A percentile compares a stretch with the other conserved stretches of the same genome.
Evolutionary conservation across 2,888 invertebrate genomes (phyloP).

Genomic region (Hyposoter didymator): DNA sequence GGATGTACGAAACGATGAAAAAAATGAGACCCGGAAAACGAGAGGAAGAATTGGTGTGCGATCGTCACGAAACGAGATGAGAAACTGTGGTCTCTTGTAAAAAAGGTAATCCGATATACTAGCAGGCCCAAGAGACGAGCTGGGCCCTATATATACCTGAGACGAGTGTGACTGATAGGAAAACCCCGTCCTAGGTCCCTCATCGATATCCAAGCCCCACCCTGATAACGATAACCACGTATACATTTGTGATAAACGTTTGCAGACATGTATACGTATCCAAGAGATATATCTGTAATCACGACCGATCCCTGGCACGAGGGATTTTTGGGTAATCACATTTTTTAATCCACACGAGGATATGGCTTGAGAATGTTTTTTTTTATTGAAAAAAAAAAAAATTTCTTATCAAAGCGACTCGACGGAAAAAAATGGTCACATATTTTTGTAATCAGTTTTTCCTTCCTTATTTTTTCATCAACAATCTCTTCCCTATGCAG

Average conservation of each 20-base stretch:
- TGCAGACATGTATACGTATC: neutral
- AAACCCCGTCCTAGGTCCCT: constrained; percentile 80
- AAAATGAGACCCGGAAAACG: constrained; percentile 30
- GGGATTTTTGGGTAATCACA: constrained; percentile 42
- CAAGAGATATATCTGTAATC: constrained; percentile 17
- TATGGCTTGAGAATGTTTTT: neutral
- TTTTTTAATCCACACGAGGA: constrained; percentile 17
- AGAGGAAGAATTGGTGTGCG: constrained; percentile 43
- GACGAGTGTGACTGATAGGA: constrained; percentile 80
- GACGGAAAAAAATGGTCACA: neutral
- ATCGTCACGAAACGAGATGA: constrained; percentile 25
- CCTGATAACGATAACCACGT: constrained; percentile 81
- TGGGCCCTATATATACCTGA: constrained; percentile 79
- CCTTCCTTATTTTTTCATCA: neutral
- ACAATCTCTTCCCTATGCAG: neutral
- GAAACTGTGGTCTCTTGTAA: constrained; percentile 49
- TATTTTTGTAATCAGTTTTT: neutral
- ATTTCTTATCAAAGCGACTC: neutral
- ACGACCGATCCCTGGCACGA: constrained; percentile 30
- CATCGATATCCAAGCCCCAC: constrained; percentile 83
- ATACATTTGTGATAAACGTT: constrained; percentile 73
- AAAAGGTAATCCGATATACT: constrained; percentile 75
- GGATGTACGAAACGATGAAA: neutral
- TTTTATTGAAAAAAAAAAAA: neutral
- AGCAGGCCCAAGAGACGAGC: constrained; percentile 76